These are phyloP conservation scores for Neoarius graeffei DNA, from an alignment of 2,113 vertebrate species.

Conservation along the genomic window DNA sequence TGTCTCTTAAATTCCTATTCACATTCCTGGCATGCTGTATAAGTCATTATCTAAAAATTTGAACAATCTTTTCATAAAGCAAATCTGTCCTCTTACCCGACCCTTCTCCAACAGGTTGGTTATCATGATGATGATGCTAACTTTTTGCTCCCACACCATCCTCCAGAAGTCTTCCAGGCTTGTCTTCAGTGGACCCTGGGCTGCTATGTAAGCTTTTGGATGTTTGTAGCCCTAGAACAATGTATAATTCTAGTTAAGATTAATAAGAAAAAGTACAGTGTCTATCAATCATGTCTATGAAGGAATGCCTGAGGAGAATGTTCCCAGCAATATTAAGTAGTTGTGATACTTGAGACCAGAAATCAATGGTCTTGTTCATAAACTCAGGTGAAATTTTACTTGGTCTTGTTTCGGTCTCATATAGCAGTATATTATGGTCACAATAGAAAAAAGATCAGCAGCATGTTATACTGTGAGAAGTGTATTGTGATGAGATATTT, in stretches of 20 bases:
- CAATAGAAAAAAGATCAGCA: no score
- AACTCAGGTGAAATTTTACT: no score
- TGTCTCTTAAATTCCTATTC: background rate
- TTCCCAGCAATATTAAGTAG: background rate
- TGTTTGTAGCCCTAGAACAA: slow-evolving; percentile 86
- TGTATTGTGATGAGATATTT: no score
- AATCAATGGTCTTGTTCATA: no score
- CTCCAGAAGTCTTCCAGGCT: slow-evolving; percentile 96
- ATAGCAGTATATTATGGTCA: no score
- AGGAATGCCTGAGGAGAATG: background rate
- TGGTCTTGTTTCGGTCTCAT: no score
- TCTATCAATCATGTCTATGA: background rate
- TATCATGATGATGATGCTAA: slow-evolving; percentile 93
- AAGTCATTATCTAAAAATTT: slow-evolving; percentile 68
- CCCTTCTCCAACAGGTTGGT: slow-evolving; percentile 96
- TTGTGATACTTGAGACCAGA: no score
- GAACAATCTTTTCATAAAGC: background rate
- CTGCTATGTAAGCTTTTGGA: slow-evolving; percentile 89
- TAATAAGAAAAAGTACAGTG: background rate
- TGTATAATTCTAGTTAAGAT: background rate
- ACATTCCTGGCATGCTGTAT: background rate
- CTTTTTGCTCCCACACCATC: slow-evolving; percentile 97
- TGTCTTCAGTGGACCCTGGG: slow-evolving; percentile 90
- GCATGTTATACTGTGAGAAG: no score
- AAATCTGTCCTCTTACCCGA: slow-evolving; percentile 75